Conservation (phyloP, 2,888 invertebrate genomes). For the Tipula confusa region DNA sequence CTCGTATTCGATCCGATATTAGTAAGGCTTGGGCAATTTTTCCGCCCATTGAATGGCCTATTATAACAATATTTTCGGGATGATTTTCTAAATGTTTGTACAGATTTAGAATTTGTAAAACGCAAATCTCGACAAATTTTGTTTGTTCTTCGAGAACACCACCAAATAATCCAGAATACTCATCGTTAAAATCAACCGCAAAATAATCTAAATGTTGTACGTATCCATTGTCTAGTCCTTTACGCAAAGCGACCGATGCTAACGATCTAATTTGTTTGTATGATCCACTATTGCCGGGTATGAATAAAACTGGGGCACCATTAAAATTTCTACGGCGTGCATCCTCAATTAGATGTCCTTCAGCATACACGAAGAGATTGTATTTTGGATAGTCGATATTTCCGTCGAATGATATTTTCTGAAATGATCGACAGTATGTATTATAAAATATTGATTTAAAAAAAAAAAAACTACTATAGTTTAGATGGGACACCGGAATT, state of each 20-base stretch:
- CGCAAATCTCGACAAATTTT: slow-evolving; percentile 63
- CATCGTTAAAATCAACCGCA: slow-evolving; percentile 81
- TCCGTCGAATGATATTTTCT: slow-evolving; percentile 65
- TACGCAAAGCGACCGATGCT: slow-evolving; percentile 86
- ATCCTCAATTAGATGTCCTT: slow-evolving; percentile 70
- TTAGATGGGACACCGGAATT: not conserved
- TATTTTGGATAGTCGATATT: slow-evolving; percentile 70
- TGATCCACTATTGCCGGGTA: slow-evolving; percentile 94
- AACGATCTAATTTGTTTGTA: slow-evolving; percentile 86
- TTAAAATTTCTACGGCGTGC: slow-evolving; percentile 69
- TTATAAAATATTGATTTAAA: not conserved
- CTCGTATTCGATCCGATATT: slow-evolving; percentile 55
- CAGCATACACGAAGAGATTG: slow-evolving; percentile 84
- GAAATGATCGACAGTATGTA: slow-evolving; percentile 35
- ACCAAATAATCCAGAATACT: slow-evolving; percentile 83
- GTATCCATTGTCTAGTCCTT: slow-evolving; percentile 64
- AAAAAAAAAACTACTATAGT: not conserved
- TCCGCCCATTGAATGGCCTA: slow-evolving; percentile 97
- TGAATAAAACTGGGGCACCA: slow-evolving; percentile 90
- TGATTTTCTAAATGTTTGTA: slow-evolving; percentile 56
- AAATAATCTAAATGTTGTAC: slow-evolving; percentile 88
- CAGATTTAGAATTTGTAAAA: slow-evolving; percentile 67
- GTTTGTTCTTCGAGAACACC: slow-evolving; percentile 75
- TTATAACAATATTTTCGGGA: slow-evolving; percentile 66
- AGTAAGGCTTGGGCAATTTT: slow-evolving; percentile 73